Percentiles rank a stretch among this genome's conserved stretches.
phyloP scores from a whole-genome alignment of 2,888 invertebrate genomes.

The Trissoscelio sp. region DNA sequence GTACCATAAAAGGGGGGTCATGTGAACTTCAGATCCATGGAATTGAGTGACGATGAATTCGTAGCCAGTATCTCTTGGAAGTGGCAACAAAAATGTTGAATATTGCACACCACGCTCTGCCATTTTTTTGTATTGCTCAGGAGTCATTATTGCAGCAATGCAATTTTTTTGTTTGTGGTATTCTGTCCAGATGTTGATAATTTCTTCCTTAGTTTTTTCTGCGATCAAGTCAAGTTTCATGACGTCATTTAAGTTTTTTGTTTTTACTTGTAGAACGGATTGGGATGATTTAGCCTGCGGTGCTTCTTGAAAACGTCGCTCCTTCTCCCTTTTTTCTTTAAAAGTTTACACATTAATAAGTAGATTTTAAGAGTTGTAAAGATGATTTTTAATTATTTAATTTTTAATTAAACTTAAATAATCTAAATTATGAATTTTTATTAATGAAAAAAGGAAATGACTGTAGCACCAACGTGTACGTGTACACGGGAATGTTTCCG shows the following conservation, averaged over 20 bases:
- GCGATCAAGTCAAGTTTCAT: slow-evolving; percentile 91
- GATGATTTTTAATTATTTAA: too few species aligned
- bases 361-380: slow-evolving; percentile 2
- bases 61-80: slow-evolving; percentile 92
- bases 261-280: too few species aligned
- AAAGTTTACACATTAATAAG: slow-evolving; percentile 59
- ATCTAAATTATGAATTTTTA: too few species aligned
- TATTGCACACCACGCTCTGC: slow-evolving; percentile 85
- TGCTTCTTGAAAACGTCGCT: slow-evolving; percentile 74
- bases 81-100: slow-evolving; percentile 90
- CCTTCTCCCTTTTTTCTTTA: slow-evolving; percentile 76
- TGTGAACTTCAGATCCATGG: slow-evolving; percentile 89
- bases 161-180: slow-evolving; percentile 92
- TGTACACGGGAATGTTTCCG: too few species aligned
- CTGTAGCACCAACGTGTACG: too few species aligned
- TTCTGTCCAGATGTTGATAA: slow-evolving; percentile 90
- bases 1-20: slow-evolving; percentile 93
- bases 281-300: slow-evolving; percentile 74
- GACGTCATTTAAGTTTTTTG: slow-evolving; percentile 86
- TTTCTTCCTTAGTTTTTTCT: slow-evolving; percentile 89
- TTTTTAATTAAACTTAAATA: too few species aligned
- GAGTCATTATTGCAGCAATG: slow-evolving; percentile 89
- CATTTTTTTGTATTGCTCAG: slow-evolving; percentile 86
- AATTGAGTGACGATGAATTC: slow-evolving; percentile 93
- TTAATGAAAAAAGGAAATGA: too few species aligned